phyloP scores from a whole-genome alignment of 1,140 invertebrate genomes.

The Oreohelix idahoensis region DNA sequence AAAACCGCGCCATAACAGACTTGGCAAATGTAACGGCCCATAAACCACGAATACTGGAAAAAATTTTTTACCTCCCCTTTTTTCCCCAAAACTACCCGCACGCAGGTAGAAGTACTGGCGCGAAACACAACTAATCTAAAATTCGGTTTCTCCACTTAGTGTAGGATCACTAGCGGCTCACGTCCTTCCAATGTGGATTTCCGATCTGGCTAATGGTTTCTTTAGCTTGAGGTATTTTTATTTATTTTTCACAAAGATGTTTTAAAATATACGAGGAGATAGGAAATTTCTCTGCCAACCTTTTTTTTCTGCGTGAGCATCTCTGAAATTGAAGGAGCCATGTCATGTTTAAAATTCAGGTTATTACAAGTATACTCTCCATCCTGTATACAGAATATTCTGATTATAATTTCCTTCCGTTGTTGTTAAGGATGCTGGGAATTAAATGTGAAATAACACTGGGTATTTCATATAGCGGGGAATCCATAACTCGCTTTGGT shows the following conservation, averaged over 20 bases:
- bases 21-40: slow-evolving; percentile 1
- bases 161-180: neutral
- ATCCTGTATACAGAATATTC: neutral
- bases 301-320: too few species aligned
- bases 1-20: slow-evolving; percentile 17
- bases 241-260: neutral
- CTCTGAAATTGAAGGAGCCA: neutral
- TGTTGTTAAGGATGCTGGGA: neutral
- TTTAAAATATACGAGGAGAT: neutral
- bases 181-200: neutral
- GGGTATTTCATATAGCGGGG: neutral
- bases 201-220: neutral
- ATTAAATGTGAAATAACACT: neutral
- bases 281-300: too few species aligned
- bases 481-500: neutral
- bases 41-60: neutral
- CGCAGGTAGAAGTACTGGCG: neutral
- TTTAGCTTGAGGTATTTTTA: neutral
- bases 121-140: neutral
- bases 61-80: neutral
- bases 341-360: neutral
- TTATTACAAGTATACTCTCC: neutral
- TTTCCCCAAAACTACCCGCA: neutral
- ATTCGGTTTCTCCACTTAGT: neutral
- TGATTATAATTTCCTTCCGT: too few species aligned